Evolutionary conservation across 2,797 vertebrate genomes (phyloP), one percentile per base, ranked within the genome.

Genomic region (Zonotrichia albicollis): DNA sequence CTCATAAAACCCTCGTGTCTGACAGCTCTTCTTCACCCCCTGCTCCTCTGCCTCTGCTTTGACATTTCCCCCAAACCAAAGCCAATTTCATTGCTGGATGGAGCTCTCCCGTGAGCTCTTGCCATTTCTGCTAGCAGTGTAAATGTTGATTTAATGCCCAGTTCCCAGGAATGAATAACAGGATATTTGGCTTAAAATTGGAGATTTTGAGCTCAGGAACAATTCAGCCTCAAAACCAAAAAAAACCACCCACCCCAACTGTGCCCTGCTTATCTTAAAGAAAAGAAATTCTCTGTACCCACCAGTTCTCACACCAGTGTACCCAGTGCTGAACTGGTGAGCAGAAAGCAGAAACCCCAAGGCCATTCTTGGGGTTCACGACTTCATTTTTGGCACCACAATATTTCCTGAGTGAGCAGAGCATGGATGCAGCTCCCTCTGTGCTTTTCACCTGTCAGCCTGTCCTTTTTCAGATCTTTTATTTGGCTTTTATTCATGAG

Each of bases 111-210:
- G 40, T 53, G 89, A 84, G 45, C 79, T 87, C 60, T 65, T 92
- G 72, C 78, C 53, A n/a, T 87, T 89, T 91, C 58, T 85, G 2
- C 34, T 19, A 4, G 15, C 19, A 89, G 36, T 75, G 72, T 54
- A 74, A 86, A 78, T 83, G 38, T 80, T 95, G 76, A 91, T 84
- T 86, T 87, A 51, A 36, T 78, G 72, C 83, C 81, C 48, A 45
- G 72, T 68, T 57, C 26, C 34, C 16, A 3, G 58, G 40, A 81
- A 77, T 75, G 84, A 91, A 54, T 94, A 95, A 90, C 77, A 91
- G 91, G 82, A 80, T 92, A 79, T 93, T 74, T 79, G 88, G 72
- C 82, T 95, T 86, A 45, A 83, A 93, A 51, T 7, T 26, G 6
- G 40, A 64, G 67, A 58, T 62, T 72, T 84, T 61, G 23, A 65